Base-by-base conservation (phyloP, 2,888 invertebrate genomes). In the Eristalis tenax region DNA sequence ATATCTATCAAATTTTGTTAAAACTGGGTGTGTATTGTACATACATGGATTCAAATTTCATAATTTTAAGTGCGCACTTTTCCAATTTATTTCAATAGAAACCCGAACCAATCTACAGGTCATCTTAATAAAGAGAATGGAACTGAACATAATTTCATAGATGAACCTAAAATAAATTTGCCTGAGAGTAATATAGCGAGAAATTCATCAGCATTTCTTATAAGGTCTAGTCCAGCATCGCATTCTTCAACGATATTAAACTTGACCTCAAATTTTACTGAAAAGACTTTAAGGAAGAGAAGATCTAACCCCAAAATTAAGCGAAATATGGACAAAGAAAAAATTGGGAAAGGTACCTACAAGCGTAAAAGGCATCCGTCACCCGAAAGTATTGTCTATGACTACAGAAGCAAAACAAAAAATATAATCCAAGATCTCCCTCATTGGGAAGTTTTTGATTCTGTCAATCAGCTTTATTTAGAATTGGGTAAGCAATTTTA, bases 381-480 rank as follows among this genome's bases (percentile, higher is more conserved):
- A 15, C 43, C 70, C 22, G 64, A 75, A 18, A 77, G 79, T 32
- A 68, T 86, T 40, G 32, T 90, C 3, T 74, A 57, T 22, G 88
- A 89, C 61, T 88, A 87, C 22, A 75, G 69, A 65, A 85, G 80
- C 1, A 88, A 78, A 65, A 66, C 15, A 59, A 80, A 61, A 66
- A 74, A 88, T 56, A 75, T 74, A 56, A 61, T 23, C 6, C 89
- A 89, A 40, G 90, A 90, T 77, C 83, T 95, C 69, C 97, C 97
- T 57, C 97, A 96, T 92, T 98, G 97, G 97, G 97, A 97, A 93
- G 96, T 97, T 32, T 98, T 97, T 93, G 97, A 97, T 93, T 96
- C 97, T 89, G 97, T 97, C 92, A 97, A 97, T 94, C 97, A 98
- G 92, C 95, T 97, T 78, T 98, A 97, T 93, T 94, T 98, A 93